Percentiles rank a stretch among this genome's conserved stretches.
Conservation (phyloP, 2,113 vertebrate genomes). For the Aphyosemion australe region DNA sequence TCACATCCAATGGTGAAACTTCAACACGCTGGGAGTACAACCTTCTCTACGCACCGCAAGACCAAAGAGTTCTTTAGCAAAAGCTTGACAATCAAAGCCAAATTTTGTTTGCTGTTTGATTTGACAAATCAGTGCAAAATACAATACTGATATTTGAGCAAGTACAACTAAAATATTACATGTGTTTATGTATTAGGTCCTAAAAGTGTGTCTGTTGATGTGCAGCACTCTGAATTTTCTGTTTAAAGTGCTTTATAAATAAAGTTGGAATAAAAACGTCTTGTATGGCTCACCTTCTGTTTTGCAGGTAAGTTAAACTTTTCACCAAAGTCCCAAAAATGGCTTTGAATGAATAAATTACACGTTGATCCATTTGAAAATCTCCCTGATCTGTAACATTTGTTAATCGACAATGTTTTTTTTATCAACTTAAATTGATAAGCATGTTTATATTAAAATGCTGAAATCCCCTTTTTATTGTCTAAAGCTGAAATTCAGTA, state of each 20-base stretch:
- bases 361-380: neutral
- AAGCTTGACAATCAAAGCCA: neutral
- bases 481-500: too few relatives aligned
- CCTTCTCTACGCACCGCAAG: too few relatives aligned
- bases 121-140: conserved; percentile 45
- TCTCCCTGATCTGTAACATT: neutral
- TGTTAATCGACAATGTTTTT: too few relatives aligned
- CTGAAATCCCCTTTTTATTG: neutral
- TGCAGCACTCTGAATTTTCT: too few relatives aligned
- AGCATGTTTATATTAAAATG: too few relatives aligned
- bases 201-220: too few relatives aligned
- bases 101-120: conserved; percentile 22
- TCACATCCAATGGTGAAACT: conserved; percentile 16
- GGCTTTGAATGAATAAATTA: conserved; percentile 9
- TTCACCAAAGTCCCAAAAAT: neutral
- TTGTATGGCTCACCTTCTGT: conserved; percentile 61
- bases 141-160: conserved; percentile 25
- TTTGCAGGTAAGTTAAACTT: conserved; percentile 22
- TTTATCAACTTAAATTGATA: too few relatives aligned
- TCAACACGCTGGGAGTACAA: neutral
- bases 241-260: too few relatives aligned
- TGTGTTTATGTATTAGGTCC: conserved; percentile 35
- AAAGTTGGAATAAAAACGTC: too few relatives aligned
- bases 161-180: conserved; percentile 39
- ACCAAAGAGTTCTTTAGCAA: conserved; percentile 1